Evolutionary conservation across 1,140 invertebrate genomes (phyloP).

Genomic region (Portunus trituberculatus): DNA sequence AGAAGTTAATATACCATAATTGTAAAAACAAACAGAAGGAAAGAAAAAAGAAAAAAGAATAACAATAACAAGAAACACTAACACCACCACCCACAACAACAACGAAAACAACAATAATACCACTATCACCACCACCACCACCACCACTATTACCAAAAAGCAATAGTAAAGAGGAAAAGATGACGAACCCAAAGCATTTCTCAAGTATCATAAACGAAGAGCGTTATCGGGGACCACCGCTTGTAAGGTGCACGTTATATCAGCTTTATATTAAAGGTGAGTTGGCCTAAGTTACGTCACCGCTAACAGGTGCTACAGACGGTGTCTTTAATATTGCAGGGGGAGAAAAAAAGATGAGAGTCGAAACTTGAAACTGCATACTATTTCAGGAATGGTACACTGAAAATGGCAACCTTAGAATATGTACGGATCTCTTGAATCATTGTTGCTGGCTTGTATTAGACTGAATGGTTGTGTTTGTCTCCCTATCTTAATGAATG

Average conservation of each 20-base stretch:
- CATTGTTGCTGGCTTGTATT: too few relatives aligned
- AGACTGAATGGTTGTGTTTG: too few relatives aligned
- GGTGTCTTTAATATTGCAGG: not conserved
- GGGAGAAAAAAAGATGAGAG: not conserved
- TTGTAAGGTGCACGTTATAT: not conserved
- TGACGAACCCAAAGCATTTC: not conserved
- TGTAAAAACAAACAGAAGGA: too few relatives aligned
- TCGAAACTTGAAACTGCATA: not conserved
- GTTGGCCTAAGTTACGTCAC: not conserved
- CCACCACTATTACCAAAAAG: not conserved
- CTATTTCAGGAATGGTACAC: too few relatives aligned
- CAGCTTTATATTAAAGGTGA: not conserved
- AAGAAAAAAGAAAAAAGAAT: too few relatives aligned
- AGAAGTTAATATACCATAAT: too few relatives aligned
- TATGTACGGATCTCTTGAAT: too few relatives aligned
- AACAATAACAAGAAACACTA: too few relatives aligned
- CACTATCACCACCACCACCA: not conserved
- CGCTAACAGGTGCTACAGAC: not conserved
- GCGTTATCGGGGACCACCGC: not conserved
- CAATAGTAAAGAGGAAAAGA: not conserved
- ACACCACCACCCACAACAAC: not conserved
- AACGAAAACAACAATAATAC: not conserved
- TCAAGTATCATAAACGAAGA: not conserved
- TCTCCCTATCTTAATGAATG: too few relatives aligned
- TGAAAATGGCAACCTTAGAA: too few relatives aligned